Evolutionary conservation across 2,113 vertebrate species (phyloP), one percentile per base, ranked within the genome.

Genomic region (Bombycilla garrulus): DNA sequence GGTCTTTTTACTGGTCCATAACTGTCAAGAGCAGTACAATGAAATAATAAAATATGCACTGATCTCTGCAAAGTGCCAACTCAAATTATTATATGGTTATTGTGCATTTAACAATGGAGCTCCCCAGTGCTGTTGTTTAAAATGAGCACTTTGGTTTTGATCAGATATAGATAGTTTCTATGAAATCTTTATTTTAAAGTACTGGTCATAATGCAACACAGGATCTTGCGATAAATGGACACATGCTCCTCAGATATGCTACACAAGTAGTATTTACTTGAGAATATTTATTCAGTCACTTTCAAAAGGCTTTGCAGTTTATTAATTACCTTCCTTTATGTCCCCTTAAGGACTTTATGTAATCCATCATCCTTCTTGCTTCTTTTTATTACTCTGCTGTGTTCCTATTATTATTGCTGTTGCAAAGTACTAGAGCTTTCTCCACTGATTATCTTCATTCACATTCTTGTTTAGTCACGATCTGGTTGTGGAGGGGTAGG

Each of bases 401-500:
- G 24, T 86, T 95, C 66, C 70, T 78, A 10, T 77, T 82, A 44
- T 92, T 95, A 66, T 58, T 87, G 73, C 51, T 79, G 33, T 78
- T 92, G 58, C 65, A 65, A 73, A 92, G 25, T 51, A 51, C 50
- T 57, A 14, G 20, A 65, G 50, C 51, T 93, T 94, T 92, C 92
- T 77, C 71, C 50, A 35, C 13, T 91, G 95, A 88, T 93, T 56
- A 6, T 36, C 33, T 95, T 97, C 92, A 85, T 95, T 91, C 67
- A 77, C 86, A 87, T 97, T 95, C 91, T 96, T 92, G 95, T 96
- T 96, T 86, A 92, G 95, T 96, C 92, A 92, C 72, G 18, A 97
- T 96, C 81, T 90, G 60, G 72, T 94, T 96, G 92, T 80, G 93
- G 91, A 97, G 90, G 40, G 85, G 92, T 94, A 97, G 95, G 97